Evolutionary conservation across 2,113 vertebrate species (phyloP), one percentile per base, ranked within the genome.

Genomic region (Erinaceus europaeus): DNA sequence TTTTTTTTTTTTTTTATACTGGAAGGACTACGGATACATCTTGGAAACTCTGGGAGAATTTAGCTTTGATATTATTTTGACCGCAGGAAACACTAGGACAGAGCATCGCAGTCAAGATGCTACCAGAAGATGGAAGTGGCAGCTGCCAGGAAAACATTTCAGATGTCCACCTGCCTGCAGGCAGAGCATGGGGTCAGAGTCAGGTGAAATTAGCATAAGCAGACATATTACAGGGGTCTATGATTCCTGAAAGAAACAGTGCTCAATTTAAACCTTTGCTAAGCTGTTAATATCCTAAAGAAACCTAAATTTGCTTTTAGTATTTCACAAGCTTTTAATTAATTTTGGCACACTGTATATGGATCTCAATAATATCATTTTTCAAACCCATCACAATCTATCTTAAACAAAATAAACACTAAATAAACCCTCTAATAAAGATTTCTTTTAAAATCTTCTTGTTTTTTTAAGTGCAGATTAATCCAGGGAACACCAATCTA

Each of bases 391-490:
- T 62, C 65, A 44, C n/a, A 69, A 15, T 82, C 69, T 67, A 38
- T 46, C 18, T 20, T 50, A 50, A 61, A 80, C 12, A 77, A 90
- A 6, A 32, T 68, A 38, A 29, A 59, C 2, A 2, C 34, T 46
- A 75, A n/a, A 55, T 52, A 76, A 83, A 68, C 44, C 27, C 21
- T 52, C 80, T 65, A 83, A 76, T 68, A 68, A 64, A 68, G 21
- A 76, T 10, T 86, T n/a, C n/a, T n/a, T 81, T 75, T 64, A 1
- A 86, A 93, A 84, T 71, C 52, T 50, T 14, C 38, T 77, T 61
- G 55, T 79, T 86, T 73, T 78, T n/a, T n/a, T 61, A 62, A 90
- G 52, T 64, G 21, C 67, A 88, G 50, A 91, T 65, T 44, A 74
- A 65, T 65, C 25, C 3, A 69, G 50, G 85, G 50, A 61, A 64